These are phyloP conservation scores for Macrosiphum euphorbiae DNA, from an alignment of 2,888 invertebrate species.

Conservation along the genomic window DNA sequence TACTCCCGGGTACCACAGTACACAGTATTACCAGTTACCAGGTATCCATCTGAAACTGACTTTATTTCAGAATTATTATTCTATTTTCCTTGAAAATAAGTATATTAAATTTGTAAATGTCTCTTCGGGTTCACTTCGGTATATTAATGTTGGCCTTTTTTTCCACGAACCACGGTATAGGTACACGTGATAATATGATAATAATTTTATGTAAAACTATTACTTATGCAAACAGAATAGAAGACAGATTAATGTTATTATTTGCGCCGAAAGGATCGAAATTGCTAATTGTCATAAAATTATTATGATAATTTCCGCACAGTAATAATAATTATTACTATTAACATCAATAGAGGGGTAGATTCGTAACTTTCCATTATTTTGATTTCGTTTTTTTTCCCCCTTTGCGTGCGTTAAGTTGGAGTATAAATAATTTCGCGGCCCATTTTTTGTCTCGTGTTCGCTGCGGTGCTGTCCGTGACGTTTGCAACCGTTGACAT, in stretches of 20 bases:
- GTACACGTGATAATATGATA: neutral
- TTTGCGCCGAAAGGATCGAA: neutral
- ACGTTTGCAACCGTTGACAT: slow-evolving; percentile 1
- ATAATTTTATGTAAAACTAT: neutral
- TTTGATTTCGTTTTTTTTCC: neutral
- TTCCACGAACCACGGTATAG: neutral
- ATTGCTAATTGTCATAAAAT: neutral
- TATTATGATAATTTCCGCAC: neutral
- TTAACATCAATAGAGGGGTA: neutral
- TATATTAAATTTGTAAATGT: neutral
- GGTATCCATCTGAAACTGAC: neutral
- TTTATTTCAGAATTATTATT: neutral
- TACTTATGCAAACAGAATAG: neutral
- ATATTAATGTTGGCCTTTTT: neutral
- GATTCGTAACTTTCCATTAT: neutral
- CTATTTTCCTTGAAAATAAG: neutral
- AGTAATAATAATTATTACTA: neutral
- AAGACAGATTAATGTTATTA: neutral
- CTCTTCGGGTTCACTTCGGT: neutral
- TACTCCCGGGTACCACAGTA: neutral
- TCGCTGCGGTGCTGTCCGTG: neutral
- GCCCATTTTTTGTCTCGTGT: neutral
- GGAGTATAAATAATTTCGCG: neutral
- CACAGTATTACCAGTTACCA: neutral
- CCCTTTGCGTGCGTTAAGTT: neutral